These are phyloP conservation scores for Drosophila equinoxialis DNA, from an alignment of 1,140 invertebrate species.

Conservation along the genomic window DNA sequence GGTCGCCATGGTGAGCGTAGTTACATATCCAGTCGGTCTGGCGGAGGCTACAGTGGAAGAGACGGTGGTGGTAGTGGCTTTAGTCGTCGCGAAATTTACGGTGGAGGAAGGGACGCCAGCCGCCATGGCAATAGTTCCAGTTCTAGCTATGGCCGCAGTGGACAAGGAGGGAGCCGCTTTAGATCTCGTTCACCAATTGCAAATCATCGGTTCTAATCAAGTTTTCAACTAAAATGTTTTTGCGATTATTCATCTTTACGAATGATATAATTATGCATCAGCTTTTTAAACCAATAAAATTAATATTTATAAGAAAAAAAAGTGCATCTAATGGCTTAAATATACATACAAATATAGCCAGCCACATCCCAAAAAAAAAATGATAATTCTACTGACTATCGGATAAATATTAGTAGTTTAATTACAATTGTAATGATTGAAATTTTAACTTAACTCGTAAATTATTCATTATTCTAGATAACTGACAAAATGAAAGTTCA, in stretches of 20 bases:
- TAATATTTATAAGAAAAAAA: slow-evolving; percentile 7
- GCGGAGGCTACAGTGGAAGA: slow-evolving; percentile 76
- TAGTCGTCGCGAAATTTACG: slow-evolving; percentile 79
- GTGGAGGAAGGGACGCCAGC: slow-evolving; percentile 75
- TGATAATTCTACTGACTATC: too few species aligned
- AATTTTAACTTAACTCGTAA: too few species aligned
- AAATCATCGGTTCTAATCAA: slow-evolving; percentile 72
- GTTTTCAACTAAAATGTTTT: not conserved
- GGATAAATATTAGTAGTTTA: too few species aligned
- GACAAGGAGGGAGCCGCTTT: slow-evolving; percentile 77
- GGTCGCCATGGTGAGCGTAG: slow-evolving; percentile 82
- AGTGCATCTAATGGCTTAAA: too few species aligned
- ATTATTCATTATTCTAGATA: too few species aligned
- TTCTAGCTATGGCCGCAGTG: slow-evolving; percentile 78
- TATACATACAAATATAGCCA: too few species aligned
- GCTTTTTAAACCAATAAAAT: slow-evolving; percentile 16
- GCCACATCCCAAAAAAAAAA: too few species aligned
- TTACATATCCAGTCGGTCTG: slow-evolving; percentile 84
- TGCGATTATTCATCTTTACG: not conserved
- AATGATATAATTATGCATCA: slow-evolving; percentile 7
- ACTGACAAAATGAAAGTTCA: too few species aligned
- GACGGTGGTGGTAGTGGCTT: slow-evolving; percentile 78
- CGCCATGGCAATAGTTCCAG: slow-evolving; percentile 83
- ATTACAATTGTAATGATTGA: too few species aligned
- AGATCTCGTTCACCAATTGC: slow-evolving; percentile 74